Evolutionary conservation across 2,113 vertebrate species (phyloP).

Genomic region (Cacatua alba): DNA sequence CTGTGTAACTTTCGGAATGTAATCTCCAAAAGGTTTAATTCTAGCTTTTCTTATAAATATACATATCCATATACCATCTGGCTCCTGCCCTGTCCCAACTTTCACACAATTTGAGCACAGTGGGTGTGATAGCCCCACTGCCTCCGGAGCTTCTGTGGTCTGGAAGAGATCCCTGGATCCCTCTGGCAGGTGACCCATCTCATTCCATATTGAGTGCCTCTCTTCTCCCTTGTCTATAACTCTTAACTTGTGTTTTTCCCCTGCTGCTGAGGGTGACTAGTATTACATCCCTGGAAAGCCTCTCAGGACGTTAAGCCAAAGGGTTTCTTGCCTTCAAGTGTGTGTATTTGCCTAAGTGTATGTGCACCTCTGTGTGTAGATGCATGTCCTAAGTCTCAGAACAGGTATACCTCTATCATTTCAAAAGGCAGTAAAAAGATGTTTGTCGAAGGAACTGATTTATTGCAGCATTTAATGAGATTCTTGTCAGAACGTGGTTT

Average conservation of each 20-base stretch:
- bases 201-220: background rate
- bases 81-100: background rate
- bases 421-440: background rate
- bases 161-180: background rate
- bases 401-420: background rate
- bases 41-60: background rate
- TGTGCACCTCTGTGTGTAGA: background rate
- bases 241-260: background rate
- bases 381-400: background rate
- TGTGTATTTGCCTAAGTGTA: background rate
- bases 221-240: background rate
- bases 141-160: background rate
- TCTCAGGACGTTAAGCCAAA: background rate
- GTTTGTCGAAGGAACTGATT: slow-evolving; percentile 16
- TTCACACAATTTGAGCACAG: background rate
- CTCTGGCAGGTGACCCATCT: background rate
- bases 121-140: background rate
- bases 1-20: background rate
- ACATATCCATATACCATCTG: background rate
- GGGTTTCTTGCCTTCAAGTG: background rate
- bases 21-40: background rate
- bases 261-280: background rate
- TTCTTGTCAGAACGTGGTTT: background rate
- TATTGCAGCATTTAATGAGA: background rate
- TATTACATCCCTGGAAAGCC: background rate